Evolutionary conservation across 35 echinoderm and acorn worm species (phyloP), one percentile per base, ranked within the genome.

Genomic region (Lytechinus pictus): DNA sequence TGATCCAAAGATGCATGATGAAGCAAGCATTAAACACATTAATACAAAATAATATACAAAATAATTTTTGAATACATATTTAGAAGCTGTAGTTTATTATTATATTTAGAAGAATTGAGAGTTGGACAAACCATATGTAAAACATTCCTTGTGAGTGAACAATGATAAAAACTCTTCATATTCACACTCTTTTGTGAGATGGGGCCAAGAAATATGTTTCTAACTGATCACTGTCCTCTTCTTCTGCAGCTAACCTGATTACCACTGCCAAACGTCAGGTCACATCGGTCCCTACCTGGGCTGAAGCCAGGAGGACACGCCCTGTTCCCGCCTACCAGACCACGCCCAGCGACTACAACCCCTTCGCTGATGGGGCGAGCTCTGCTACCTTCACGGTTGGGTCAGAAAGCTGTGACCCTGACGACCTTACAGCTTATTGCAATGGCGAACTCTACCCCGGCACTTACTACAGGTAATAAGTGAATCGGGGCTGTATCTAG

Each of bases 291-390:
- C 54, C 57, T 7, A 93, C 92, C 52, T 93, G 92, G 92, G 92
- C 92, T 10, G 53, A 93, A 57, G 92, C 92, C 53, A 54, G 92
- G 28, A 55, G 16, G 92, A 55, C 92, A 93, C 92, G 92, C 92
- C 95, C 95, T 89, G 86, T 95, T 11, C 66, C 95, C 54, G 86
- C 79, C 27, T 95, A 95, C 95, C 95, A 95, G 53, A 95, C 95
- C 33, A 95, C 72, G 0, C 33, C 95, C 87, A 27, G 12, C 52
- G 86, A 95, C 53, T 95, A 89, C 27, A 21, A 87, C 53, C 72
- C 95, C 28, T 28, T 54, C n/a, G 27, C 27, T 21, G 27, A 33
- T n/a, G 51, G 27, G 14, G 14, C 72, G n/a, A 16, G 8, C 3
- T 2, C 5, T n/a, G 52, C 55, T 6, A 95, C 52, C 9, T 95